Base-by-base conservation (phyloP, 2,797 vertebrate species). In the Siniperca scherzeri region DNA sequence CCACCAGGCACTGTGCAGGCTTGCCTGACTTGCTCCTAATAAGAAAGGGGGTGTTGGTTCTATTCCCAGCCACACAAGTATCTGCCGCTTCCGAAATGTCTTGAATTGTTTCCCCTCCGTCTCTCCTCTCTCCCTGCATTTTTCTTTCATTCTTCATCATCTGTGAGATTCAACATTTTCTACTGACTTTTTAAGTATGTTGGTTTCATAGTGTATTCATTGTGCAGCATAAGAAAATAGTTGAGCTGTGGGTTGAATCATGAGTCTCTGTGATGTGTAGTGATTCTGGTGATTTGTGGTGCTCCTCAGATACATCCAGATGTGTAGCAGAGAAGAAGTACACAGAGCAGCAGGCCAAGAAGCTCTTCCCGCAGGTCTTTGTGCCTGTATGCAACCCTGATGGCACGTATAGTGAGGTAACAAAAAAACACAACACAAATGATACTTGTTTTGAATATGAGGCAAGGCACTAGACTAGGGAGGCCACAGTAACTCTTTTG, bases 321-420 rank as follows among this genome's bases (percentile, higher is more conserved):
- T 99, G 98, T 92, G 97, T 98, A 80, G 98, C 97, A 60, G 98
- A 99, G 94, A 97, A 99, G 95, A 99, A 98, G 89, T 99, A 99
- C 84, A 99, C 98, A 1, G 98, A 99, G 90, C 98, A 99, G 86
- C 98, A 99, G 91, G 98, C 98, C 83, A 98, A 98, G 94, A 98
- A 97, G 90, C 96, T 98, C 87, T 96, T 97, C 82, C 97, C 97
- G 14, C 98, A 99, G 93, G 98, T 98, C 78, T 99, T 99, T 90
- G 97, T 99, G 71, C 98, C 98, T 0, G 98, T 98, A 33, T 99
- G 98, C 94, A 98, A 97, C 40, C 98, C 97, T 0, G 98, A 99
- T 0, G 98, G 98, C 88, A 98, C 98, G 36, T 99, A 99, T 2
- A 98, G 97, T 44, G 98, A 99, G 98, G 98, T 99, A 92, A 93